Evolutionary conservation across 2,888 invertebrate species (phyloP), one percentile per base, ranked within the genome.

Genomic region (Nomada fabriciana): DNA sequence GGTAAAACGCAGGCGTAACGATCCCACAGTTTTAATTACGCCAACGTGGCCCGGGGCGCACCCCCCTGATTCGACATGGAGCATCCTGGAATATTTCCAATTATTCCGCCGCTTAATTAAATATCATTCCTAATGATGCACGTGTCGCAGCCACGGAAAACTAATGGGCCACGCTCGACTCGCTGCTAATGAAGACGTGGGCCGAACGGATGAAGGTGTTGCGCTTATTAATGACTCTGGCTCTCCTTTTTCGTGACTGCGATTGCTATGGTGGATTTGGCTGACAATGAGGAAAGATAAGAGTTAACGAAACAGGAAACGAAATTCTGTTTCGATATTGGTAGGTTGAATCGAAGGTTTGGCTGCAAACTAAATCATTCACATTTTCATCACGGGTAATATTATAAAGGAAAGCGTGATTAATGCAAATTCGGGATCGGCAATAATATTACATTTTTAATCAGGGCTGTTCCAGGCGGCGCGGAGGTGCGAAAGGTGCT

Each of bases 1-100:
- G 83, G 85, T 75, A 80, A 86, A 85, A 85, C 83, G 82, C 87
- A 87, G 87, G 86, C 86, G 87, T 84, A 84, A 80, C 83, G 81
- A 88, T 88, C 86, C 88, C 86, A 89, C 87, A 89, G 84, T 89
- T 89, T 88, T 89, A 89, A 89, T 89, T 88, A 89, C 84, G 87
- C 84, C 87, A 80, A 86, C 84, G 69, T 83, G 84, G 80, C 65
- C 82, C 82, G 85, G 63, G 76, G 71, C 80, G 84, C 82, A 68
- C 82, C 84, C 80, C 82, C 76, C 67, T 70, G 70, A 77, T 74
- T 76, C 84, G 59, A 67, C 68, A n/a, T 59, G 68, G 65, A 52
- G 64, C 60, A 61, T 68, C 71, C 47, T 18, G 60, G 74, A 81
- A 83, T 80, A 85, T 86, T 86, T 85, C 83, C 82, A 86, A 84